phyloP scores from a whole-genome alignment of 1,140 invertebrate genomes.

The Watersipora subatra region DNA sequence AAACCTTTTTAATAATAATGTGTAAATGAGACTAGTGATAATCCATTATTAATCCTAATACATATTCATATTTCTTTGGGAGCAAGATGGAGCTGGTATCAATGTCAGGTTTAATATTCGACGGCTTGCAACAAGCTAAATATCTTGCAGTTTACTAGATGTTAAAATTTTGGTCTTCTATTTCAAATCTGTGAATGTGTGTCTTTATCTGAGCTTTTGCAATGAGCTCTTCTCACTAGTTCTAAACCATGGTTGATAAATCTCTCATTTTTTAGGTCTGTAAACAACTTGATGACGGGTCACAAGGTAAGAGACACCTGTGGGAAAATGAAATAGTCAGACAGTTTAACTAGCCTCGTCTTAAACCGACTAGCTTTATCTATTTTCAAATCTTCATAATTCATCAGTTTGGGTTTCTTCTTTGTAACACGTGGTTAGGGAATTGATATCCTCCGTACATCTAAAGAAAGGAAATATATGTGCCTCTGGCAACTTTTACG shows the following conservation, averaged over 20 bases:
- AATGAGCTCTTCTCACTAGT: too few species aligned
- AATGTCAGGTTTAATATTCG: background rate
- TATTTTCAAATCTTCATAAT: background rate
- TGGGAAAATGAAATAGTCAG: background rate
- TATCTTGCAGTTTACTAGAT: background rate
- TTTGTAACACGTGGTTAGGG: background rate
- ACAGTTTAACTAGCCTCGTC: background rate
- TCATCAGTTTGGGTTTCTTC: background rate
- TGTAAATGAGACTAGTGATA: too few species aligned
- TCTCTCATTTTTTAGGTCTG: background rate
- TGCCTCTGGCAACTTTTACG: background rate
- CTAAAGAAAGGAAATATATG: background rate
- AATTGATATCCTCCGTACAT: background rate
- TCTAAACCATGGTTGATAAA: background rate
- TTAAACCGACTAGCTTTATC: background rate
- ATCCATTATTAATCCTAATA: too few species aligned
- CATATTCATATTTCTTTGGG: too few species aligned
- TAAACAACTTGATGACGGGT: conserved; percentile 2
- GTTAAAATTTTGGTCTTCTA: background rate
- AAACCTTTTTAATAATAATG: too few species aligned
- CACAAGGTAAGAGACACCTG: background rate
- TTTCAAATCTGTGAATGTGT: too few species aligned
- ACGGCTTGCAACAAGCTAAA: background rate
- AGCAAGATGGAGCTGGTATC: background rate
- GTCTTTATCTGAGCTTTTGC: too few species aligned